Base-by-base conservation (phyloP, 2,113 vertebrate species). In the Odobenus rosmarus region DNA sequence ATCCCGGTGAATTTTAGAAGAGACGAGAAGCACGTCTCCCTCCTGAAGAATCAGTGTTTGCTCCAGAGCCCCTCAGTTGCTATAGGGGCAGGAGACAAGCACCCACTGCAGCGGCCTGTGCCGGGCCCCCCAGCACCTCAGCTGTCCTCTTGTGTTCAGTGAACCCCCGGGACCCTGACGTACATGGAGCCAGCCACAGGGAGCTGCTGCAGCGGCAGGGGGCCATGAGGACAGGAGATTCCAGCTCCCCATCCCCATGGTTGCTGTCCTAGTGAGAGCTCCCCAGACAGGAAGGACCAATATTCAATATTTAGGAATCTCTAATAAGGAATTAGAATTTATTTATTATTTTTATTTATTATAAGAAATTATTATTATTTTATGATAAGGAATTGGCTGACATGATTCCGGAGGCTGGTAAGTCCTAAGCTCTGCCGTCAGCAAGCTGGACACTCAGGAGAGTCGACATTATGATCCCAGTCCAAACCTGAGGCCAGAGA, bases 21-120 rank as follows among this genome's bases (percentile, higher is more conserved):
- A 74, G 62, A 82, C 49, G 23, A 39, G 69, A 26, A 49, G 26
- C 80, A 26, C 1, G 2, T 49, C 88, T 86, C 69, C 82, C 62
- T 89, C 39, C 51, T n/a, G 72, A 42, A 86, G 81, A 64, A 3
- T 31, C 72, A 2, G 36, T 83, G 33, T 11, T 82, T 79, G 86
- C 93, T 67, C 49, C 72, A 15, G 69, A 21, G 9, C 49, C 57
- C 51, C 87, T 19, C 55, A 0, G 39, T 3, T 9, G 0, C 18
- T 2, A 0, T 1, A 0, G 14, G 39, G 82, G 19, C 39, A 23
- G 4, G 61, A 7, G 18, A 21, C 57, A 36, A 7, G 19, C 0
- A 7, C 14, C 87, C 9, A 3, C 69, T 0, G 0, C 1, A 10
- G 53, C 1, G 0, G 51, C 69, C 74, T 6, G 4, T 7, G 31